Conservation (phyloP, 2,888 invertebrate genomes). For the Eupithecia exiguata region DNA sequence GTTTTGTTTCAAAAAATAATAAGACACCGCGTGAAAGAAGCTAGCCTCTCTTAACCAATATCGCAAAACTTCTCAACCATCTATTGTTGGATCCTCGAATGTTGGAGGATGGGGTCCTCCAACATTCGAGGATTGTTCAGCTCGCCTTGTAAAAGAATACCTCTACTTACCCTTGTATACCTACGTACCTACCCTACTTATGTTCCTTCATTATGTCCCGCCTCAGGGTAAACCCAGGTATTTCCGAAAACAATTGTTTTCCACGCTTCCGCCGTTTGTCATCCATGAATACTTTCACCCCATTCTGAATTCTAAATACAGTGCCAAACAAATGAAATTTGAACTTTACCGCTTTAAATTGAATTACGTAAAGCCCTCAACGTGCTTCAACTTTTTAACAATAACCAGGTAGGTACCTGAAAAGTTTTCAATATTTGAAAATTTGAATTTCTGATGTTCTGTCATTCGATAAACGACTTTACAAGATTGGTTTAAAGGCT, state of each 20-base stretch:
- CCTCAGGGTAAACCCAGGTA: constrained; percentile 6
- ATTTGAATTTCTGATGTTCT: constrained; percentile 18
- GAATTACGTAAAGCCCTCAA: constrained; percentile 23
- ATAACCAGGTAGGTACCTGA: constrained; percentile 23
- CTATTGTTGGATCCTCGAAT: neutral
- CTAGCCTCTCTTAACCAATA: neutral
- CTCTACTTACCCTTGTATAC: neutral
- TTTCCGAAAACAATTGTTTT: constrained; percentile 36
- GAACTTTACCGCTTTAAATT: constrained; percentile 31
- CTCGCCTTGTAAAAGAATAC: neutral
- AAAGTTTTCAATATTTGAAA: constrained; percentile 41
- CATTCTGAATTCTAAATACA: constrained; percentile 31
- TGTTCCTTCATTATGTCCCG: constrained; percentile 7
- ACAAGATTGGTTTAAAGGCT: constrained; percentile 28
- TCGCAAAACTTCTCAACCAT: neutral
- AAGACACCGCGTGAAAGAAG: neutral
- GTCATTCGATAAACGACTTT: constrained; percentile 40
- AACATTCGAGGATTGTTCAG: neutral
- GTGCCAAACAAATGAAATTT: constrained; percentile 27
- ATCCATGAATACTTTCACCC: constrained; percentile 43
- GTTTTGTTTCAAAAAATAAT: neutral
- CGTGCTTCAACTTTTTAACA: constrained; percentile 23
- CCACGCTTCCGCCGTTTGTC: constrained; percentile 23
- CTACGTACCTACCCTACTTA: neutral
- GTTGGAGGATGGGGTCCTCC: neutral